phyloP scores from a whole-genome alignment of 1,140 invertebrate genomes.

The Notospermus geniculatus region DNA sequence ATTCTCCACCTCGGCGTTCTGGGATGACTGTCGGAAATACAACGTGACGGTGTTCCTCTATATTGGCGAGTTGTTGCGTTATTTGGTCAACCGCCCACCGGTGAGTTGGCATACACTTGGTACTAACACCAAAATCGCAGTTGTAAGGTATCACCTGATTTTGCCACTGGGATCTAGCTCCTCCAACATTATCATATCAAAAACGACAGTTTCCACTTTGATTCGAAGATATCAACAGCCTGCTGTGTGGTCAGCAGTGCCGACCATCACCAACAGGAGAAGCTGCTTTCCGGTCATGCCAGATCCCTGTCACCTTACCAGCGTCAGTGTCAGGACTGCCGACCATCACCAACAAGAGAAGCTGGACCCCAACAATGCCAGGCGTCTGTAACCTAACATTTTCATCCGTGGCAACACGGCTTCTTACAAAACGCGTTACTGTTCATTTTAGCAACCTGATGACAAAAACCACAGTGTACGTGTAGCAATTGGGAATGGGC shows the following conservation, averaged over 20 bases:
- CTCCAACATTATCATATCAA: background rate
- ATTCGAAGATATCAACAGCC: too few species aligned
- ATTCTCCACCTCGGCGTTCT: constrained; percentile 43
- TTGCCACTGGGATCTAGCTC: background rate
- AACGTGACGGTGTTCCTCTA: constrained; percentile 39
- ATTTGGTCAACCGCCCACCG: constrained; percentile 21
- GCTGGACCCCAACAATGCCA: background rate
- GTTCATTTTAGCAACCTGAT: constrained; percentile 23
- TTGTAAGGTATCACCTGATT: background rate
- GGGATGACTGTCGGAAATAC: constrained; percentile 36
- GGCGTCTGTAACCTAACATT: background rate
- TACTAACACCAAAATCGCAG: background rate
- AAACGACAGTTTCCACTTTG: too few species aligned
- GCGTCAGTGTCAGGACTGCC: too few species aligned
- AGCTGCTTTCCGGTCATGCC: too few species aligned
- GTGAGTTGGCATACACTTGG: too few species aligned
- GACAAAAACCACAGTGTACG: constrained; percentile 21
- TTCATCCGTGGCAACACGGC: background rate
- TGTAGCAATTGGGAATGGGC: constrained; percentile 59
- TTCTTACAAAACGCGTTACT: background rate
- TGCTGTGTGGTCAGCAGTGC: too few species aligned
- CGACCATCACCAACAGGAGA: too few species aligned
- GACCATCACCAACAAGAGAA: too few species aligned
- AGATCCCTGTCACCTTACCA: too few species aligned
- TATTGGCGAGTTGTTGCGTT: constrained; percentile 32